Percentiles rank a stretch among this genome's conserved stretches.
phyloP scores from a whole-genome alignment of 2,113 vertebrate genomes.

The Centropus bengalensis region DNA sequence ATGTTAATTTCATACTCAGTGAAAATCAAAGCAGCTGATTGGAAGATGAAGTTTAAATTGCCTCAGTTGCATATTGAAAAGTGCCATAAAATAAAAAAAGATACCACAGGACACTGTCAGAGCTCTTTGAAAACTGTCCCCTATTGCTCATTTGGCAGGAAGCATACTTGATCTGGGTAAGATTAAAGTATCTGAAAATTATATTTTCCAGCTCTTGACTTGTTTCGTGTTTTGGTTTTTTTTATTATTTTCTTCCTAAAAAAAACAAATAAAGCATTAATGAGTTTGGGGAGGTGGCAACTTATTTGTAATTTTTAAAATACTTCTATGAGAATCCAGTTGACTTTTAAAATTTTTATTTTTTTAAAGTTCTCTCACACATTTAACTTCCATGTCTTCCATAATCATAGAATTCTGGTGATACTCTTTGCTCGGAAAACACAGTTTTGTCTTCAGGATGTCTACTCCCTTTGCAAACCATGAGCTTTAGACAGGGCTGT shows the following conservation, averaged over 20 bases:
- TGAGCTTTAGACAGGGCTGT: not conserved
- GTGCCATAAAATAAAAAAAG: not conserved
- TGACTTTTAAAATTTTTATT: conserved; percentile 66
- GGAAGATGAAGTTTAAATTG: not conserved
- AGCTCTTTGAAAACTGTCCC: not conserved
- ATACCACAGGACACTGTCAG: accelerated
- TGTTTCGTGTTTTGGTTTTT: not conserved
- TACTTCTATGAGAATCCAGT: conserved; percentile 51
- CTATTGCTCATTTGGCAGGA: not conserved
- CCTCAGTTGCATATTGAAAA: not conserved
- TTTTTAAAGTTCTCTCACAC: not conserved
- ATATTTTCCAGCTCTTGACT: not conserved
- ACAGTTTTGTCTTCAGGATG: conserved; percentile 13
- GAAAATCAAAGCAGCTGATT: not conserved
- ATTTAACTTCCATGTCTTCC: not conserved
- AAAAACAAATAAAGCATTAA: not conserved
- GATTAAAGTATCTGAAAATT: not conserved
- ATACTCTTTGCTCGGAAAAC: conserved; percentile 42
- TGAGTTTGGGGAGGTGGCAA: not conserved
- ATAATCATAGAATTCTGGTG: conserved; percentile 38
- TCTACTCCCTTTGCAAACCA: conserved; percentile 63
- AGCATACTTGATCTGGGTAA: not conserved
- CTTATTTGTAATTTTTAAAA: not conserved
- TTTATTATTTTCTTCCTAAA: not conserved
- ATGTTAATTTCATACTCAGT: not conserved